Base-by-base conservation (phyloP, 2,797 vertebrate genomes). In the Florisuga fusca region DNA sequence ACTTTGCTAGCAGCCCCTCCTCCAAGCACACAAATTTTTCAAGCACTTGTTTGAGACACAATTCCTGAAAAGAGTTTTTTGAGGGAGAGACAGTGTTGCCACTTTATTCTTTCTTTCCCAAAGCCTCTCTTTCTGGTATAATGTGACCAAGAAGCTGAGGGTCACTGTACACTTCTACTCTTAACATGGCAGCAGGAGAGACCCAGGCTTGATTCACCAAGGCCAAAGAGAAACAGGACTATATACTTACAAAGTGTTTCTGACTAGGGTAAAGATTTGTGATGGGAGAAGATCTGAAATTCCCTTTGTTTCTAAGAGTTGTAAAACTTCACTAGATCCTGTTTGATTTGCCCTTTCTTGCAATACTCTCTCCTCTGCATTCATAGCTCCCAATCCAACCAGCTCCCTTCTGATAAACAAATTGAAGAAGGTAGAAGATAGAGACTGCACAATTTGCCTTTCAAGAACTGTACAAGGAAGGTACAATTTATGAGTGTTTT, bases 141-240 rank as follows among this genome's bases (percentile, higher is more conserved):
- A 48, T 8, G 10, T 8, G 15, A 38, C 18, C 7, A 11, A 55
- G 25, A 63, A 9, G 1, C 2, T 2, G 13, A 4, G 8, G 41
- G 21, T 63, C 63, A 71, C 50, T 50, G 4, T 45, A 54, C 27
- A 21, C 6, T 58, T 54, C 16, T 45, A 50, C 34, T 41, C 34
- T 59, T 59, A 36, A 54, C 22, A 13, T 33, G 11, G 19, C 57
- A 62, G 45, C 21, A 8, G 31, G 15, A 85, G 7, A 82, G 6
- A 41, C 7, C 3, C 22, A 21, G 25, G 4, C 10, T 29, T 45
- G 21, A 38, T 41, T 67, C 22, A 74, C 11, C 3, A 58, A 50
- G 25, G 8, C 10, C 62, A 33, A 90, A 58, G 17, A 82, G 9
- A 54, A 85, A 83, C 43, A 15, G 76, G 10, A 15, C 14, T 50